These are phyloP conservation scores for Lota lota DNA, from an alignment of 2,113 vertebrate species.

Conservation along the genomic window DNA sequence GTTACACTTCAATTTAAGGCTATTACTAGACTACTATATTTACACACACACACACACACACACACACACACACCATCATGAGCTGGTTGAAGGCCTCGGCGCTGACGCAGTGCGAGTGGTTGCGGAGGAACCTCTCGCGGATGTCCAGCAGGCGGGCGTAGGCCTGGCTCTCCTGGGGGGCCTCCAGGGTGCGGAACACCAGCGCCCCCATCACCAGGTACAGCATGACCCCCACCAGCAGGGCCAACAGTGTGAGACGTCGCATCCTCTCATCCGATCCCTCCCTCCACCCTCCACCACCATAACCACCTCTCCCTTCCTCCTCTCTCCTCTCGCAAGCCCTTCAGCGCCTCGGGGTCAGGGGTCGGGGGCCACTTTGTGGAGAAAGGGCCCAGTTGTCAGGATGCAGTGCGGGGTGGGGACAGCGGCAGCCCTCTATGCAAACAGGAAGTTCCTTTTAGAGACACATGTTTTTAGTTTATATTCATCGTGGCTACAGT, in stretches of 20 bases:
- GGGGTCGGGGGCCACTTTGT: conserved; percentile 40
- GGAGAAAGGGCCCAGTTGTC: conserved; percentile 22
- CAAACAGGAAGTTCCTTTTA: conserved; percentile 63
- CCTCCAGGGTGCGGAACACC: conserved; percentile 82
- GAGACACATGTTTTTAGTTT: neutral
- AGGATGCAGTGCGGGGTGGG: conserved; percentile 45
- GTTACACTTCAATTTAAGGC: too few relatives aligned
- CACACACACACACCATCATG: conserved; percentile 69
- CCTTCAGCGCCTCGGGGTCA: conserved; percentile 27
- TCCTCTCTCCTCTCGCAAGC: neutral
- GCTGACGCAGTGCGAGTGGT: conserved; percentile 73
- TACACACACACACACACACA: too few relatives aligned
- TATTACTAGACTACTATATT: too few relatives aligned
- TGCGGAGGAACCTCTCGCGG: conserved; percentile 69
- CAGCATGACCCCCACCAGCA: conserved; percentile 79
- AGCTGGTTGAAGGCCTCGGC: conserved; percentile 65
- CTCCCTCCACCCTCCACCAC: neutral
- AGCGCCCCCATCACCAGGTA: conserved; percentile 85
- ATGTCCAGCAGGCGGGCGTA: conserved; percentile 56
- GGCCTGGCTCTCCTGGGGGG: conserved; percentile 69
- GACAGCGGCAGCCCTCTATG: conserved; percentile 21
- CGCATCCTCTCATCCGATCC: conserved; percentile 71
- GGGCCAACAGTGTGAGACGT: conserved; percentile 78
- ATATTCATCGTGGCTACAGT: neutral
- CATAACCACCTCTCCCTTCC: conserved; percentile 13